phyloP scores from a whole-genome alignment of 1,140 invertebrate species.

The Trinorchestia longiramus region DNA sequence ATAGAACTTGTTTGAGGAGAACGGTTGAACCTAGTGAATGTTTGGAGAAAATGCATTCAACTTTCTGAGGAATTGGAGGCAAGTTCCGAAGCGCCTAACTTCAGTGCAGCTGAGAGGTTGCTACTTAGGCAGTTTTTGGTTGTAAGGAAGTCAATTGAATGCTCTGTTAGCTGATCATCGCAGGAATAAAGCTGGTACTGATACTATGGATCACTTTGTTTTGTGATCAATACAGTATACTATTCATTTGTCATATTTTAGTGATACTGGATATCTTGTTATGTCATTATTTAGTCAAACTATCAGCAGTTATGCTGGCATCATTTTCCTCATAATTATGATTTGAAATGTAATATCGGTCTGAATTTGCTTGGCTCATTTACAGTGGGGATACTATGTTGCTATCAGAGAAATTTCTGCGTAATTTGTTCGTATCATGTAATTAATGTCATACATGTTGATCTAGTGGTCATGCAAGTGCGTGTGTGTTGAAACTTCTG shows the following conservation, averaged over 20 bases:
- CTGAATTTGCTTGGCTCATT: not conserved
- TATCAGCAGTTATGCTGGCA: too few relatives aligned
- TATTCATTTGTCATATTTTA: too few relatives aligned
- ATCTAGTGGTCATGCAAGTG: too few relatives aligned
- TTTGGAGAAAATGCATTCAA: not conserved
- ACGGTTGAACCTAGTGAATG: not conserved
- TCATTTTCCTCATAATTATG: not conserved
- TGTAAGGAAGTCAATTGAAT: not conserved
- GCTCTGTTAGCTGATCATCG: not conserved
- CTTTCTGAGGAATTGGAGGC: not conserved
- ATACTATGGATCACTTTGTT: not conserved
- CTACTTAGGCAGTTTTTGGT: not conserved
- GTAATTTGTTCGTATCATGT: too few relatives aligned
- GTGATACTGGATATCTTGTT: too few relatives aligned
- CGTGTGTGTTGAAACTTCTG: too few relatives aligned
- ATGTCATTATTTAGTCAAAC: too few relatives aligned
- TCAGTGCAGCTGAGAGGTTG: not conserved
- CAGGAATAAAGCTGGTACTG: not conserved
- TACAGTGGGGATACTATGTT: not conserved
- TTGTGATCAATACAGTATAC: too few relatives aligned
- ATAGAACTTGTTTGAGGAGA: not conserved
- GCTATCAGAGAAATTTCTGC: not conserved
- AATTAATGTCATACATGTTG: too few relatives aligned
- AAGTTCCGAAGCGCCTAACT: not conserved
- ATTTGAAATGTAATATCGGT: not conserved